These are phyloP conservation scores for Trissolcus japonicus DNA, from an alignment of 2,888 invertebrate genomes.

Conservation along the genomic window DNA sequence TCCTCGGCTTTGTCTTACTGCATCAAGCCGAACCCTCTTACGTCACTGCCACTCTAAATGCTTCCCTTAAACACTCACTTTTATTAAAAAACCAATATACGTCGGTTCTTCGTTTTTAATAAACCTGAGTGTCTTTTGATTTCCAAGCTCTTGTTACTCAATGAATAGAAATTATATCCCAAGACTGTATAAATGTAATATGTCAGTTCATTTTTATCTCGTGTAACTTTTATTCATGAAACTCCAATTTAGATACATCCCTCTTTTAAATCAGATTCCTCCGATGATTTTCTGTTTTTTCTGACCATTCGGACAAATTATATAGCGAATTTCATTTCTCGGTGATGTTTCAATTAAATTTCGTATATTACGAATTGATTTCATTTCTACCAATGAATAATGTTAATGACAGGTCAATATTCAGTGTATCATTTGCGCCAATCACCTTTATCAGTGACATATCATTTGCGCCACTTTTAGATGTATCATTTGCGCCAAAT, in stretches of 20 bases:
- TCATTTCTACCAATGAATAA: constrained; percentile 20
- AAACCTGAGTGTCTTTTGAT: constrained; percentile 59
- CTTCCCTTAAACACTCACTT: constrained; percentile 51
- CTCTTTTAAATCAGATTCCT: not conserved
- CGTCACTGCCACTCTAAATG: constrained; percentile 24
- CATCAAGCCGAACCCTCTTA: constrained; percentile 50
- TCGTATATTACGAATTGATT: constrained; percentile 12
- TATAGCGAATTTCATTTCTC: too few relatives aligned
- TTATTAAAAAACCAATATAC: constrained; percentile 56
- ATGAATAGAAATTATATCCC: constrained; percentile 40
- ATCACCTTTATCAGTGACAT: too few relatives aligned
- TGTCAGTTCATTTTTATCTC: not conserved
- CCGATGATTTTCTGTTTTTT: not conserved
- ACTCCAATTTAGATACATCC: too few relatives aligned
- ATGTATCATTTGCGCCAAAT: too few relatives aligned
- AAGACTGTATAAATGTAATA: constrained; percentile 29
- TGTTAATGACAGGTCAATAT: constrained; percentile 43
- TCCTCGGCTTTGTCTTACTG: constrained; percentile 48
- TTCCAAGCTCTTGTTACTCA: constrained; percentile 44
- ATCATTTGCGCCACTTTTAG: too few relatives aligned
- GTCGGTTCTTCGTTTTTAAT: constrained; percentile 52
- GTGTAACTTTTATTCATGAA: not conserved
- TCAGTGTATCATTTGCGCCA: too few relatives aligned
- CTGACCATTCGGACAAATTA: too few relatives aligned
- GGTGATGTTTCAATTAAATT: not conserved